Evolutionary conservation across 2,113 vertebrate genomes (phyloP), one percentile per base, ranked within the genome.

Genomic region (Maccullochella peelii): DNA sequence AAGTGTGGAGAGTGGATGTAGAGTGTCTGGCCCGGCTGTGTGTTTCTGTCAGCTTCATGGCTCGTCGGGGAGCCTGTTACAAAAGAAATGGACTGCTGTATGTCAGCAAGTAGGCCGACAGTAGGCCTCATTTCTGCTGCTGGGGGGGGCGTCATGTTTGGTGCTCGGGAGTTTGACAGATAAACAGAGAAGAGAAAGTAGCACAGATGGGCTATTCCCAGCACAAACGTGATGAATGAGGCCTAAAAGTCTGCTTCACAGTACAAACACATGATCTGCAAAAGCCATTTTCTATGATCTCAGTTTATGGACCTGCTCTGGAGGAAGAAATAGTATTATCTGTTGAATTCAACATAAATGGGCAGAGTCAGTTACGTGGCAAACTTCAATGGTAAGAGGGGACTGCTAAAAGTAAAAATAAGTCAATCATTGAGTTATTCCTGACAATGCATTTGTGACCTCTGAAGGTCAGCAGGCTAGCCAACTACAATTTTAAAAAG

Each of bases 41-140:
- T 33, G 42, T 78, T 87, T 85, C 62, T 73, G 83, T 90, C 87
- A 71, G 86, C 68, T 75, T 75, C 77, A 90, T 79, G 87, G 77
- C 79, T 77, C 57, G 18, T 20, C 18, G 58, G 52, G 55, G 40
- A 81, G 65, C 66, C 65, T 80, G 12, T 65, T 85, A 78, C 83
- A 91, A 82, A 79, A 88, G 75, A 83, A 82, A 86, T 7, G 44
- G 25, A 82, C 77, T 73, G 78, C 86, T 79, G 75, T 79, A 70
- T 81, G 78, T 86, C 76, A 83, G 38, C 8, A 18, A 85, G 54
- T 2, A 54, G 72, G 69, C 52, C 6, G 18, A 38, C 6, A 5
- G 75, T 30, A 77, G 80, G 72, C 52, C 77, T 78, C 40, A 47
- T 58, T 70, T 58, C 75, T 85, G 65, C 72, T 14, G 36, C 49